Evolutionary conservation across 1,140 invertebrate genomes (phyloP), one percentile per base, ranked within the genome.

Genomic region (Popillia japonica): DNA sequence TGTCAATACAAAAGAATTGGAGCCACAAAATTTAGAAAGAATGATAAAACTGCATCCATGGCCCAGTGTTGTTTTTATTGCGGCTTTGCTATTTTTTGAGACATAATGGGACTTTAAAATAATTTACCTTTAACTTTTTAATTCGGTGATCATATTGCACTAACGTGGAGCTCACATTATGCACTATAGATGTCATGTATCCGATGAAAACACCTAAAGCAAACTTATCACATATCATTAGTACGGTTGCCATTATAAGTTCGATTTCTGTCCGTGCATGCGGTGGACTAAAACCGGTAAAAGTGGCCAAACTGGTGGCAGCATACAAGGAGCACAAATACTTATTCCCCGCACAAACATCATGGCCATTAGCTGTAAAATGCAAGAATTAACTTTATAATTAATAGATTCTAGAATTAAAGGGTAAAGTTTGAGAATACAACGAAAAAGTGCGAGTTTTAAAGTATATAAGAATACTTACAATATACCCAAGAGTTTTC

Each of bases 141-240:
- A 77, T 68, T 11, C 76, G 55, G 14, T 77, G 76, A 68, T 77
- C 76, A 22, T 64, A 77, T n/a, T 22, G 17, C 14, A 77, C 76
- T 34, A 77, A 23, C 2, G 76, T 77, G 14, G 55, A 61, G 27
- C 20, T 41, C 20, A 68, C 22, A 40, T 77, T 77, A 27, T 77
- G 76, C 48, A 77, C 76, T 41, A 77, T 77, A 20, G 76, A 48
- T 22, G 76, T 68, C 76, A 77, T 77, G 20, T 68, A 40, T 8
- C 76, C 76, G 41, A 77, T 77, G 41, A 77, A 77, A 22, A 77
- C n/a, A 0, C 27, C 76, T 8, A 77, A 23, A 14, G 59, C 41
- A 27, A 77, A 77, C 14, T 77, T 77, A 22, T 64, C 41, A 4
- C 41, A 61, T 41, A 77, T 72, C 76, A 77, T 64, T 27, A 68